phyloP scores from a whole-genome alignment of 1,140 invertebrate species.

The Ceratina calcarata region DNA sequence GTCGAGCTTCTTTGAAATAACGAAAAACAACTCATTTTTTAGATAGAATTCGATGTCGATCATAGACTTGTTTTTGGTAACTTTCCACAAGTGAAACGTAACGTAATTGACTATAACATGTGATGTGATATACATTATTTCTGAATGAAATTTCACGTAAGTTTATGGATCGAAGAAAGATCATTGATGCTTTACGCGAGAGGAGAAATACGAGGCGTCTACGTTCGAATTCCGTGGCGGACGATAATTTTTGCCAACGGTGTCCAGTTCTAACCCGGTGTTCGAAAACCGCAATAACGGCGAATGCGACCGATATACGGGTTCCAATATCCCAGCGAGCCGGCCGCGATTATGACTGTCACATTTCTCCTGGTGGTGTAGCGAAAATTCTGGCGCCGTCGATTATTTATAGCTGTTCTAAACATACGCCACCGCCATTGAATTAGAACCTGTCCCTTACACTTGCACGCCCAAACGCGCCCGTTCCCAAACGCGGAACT shows the following conservation, averaged over 20 bases:
- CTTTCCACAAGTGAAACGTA: too few species aligned
- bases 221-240: conserved; percentile 8
- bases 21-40: too few species aligned
- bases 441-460: conserved; percentile 44
- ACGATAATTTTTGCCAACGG: background rate
- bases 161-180: background rate
- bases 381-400: conserved; percentile 46
- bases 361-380: conserved; percentile 30
- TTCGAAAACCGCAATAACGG: background rate
- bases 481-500: background rate
- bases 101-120: too few species aligned
- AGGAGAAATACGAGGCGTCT: background rate
- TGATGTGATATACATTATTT: too few species aligned
- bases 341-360: conserved; percentile 23
- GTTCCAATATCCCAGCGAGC: background rate
- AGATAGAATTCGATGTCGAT: too few species aligned
- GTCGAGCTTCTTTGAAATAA: too few species aligned
- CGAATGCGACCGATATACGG: background rate
- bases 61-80: too few species aligned
- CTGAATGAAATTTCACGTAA: too few species aligned
- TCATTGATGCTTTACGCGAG: background rate
- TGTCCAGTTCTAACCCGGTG: too few species aligned
- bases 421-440: conserved; percentile 29
- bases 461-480: background rate
- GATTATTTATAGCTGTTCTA: conserved; percentile 49